phyloP scores from a whole-genome alignment of 2,888 invertebrate genomes.

The Cerastoderma edule region DNA sequence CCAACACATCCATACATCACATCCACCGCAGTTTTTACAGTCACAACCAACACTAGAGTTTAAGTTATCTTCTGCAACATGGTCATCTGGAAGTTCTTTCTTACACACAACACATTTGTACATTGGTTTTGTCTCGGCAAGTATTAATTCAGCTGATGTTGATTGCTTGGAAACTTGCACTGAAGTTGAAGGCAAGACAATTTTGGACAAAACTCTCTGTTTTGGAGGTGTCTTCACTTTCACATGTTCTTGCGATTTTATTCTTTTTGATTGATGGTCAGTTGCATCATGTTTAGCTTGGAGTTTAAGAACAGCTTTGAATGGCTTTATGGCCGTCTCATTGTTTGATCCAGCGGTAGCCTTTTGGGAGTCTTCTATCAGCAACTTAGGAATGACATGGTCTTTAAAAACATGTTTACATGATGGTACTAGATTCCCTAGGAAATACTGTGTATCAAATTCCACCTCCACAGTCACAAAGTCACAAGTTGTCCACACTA shows the following conservation, averaged over 20 bases:
- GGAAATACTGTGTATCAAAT: not conserved
- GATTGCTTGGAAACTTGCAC: too few species aligned
- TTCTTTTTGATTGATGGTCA: too few species aligned
- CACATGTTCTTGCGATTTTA: too few species aligned
- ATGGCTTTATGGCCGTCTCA: too few species aligned
- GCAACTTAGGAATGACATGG: not conserved
- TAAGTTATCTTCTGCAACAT: constrained; percentile 23
- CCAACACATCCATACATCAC: constrained; percentile 44
- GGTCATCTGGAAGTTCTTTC: constrained; percentile 30
- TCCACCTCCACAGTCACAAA: not conserved
- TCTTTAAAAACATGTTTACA: not conserved
- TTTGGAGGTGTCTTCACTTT: too few species aligned
- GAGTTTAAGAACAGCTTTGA: too few species aligned
- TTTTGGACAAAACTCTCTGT: too few species aligned
- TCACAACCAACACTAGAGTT: constrained; percentile 48
- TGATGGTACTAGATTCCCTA: not conserved
- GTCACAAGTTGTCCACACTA: not conserved
- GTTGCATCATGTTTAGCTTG: too few species aligned
- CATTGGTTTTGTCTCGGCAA: not conserved
- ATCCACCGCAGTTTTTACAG: constrained; percentile 39
- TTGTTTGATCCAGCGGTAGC: too few species aligned
- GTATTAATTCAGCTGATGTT: too few species aligned
- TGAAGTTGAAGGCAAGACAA: too few species aligned
- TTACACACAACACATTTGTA: not conserved
- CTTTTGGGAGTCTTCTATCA: too few species aligned